phyloP scores from a whole-genome alignment of 2,888 invertebrate species.

The Drosophila dives region DNA sequence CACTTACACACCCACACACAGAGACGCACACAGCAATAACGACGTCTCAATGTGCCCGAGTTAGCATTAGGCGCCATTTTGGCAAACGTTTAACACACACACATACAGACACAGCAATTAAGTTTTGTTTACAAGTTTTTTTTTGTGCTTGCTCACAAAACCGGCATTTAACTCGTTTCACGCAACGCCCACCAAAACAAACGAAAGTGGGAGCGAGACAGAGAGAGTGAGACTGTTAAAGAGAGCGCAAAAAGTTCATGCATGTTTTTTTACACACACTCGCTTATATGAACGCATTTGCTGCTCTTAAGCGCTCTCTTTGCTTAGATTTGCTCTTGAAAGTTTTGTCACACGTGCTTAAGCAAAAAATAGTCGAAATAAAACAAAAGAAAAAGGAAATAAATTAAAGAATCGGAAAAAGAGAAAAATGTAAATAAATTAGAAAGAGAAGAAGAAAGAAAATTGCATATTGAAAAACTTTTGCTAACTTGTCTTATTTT shows the following conservation, averaged over 20 bases:
- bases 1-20: slow-evolving; percentile 4
- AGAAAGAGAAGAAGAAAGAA: neutral
- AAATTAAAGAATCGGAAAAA: neutral
- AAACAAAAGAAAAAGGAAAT: neutral
- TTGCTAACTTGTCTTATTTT: slow-evolving; percentile 40
- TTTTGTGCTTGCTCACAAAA: slow-evolving; percentile 36
- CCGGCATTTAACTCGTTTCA: slow-evolving; percentile 76
- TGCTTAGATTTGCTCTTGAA: neutral
- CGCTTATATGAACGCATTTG: slow-evolving; percentile 15
- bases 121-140: slow-evolving; percentile 75
- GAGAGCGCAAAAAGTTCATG: slow-evolving; percentile 23
- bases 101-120: slow-evolving; percentile 46
- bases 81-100: slow-evolving; percentile 42
- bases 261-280: slow-evolving; percentile 2
- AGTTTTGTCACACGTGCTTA: slow-evolving; percentile 48
- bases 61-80: slow-evolving; percentile 66
- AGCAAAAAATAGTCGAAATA: neutral
- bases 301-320: slow-evolving; percentile 44
- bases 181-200: slow-evolving; percentile 73
- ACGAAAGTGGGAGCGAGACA: slow-evolving; percentile 30
- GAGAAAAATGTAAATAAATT: neutral
- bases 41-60: slow-evolving; percentile 66
- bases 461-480: slow-evolving; percentile 9
- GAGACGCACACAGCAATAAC: slow-evolving; percentile 53
- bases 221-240: slow-evolving; percentile 3